phyloP scores from a whole-genome alignment of 2,113 vertebrate species.

The Cyprinodon tularosa region DNA sequence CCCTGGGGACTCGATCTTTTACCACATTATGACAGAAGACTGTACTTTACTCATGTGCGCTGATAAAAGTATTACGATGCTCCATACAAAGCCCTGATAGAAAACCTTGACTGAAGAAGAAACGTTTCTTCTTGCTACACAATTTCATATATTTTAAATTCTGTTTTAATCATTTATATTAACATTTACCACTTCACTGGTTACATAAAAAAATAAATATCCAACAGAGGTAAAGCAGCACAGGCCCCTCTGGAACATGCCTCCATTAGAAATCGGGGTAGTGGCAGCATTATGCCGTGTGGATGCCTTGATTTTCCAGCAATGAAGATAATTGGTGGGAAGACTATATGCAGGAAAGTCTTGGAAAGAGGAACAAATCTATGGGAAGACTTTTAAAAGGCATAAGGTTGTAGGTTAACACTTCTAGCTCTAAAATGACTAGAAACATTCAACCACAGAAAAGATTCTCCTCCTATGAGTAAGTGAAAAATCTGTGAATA shows the following conservation, averaged over 20 bases:
- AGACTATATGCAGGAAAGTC: not conserved
- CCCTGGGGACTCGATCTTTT: not conserved
- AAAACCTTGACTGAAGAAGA: too few species aligned
- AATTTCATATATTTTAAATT: too few species aligned
- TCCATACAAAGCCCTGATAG: not conserved
- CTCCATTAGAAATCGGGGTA: not conserved
- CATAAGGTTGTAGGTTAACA: too few species aligned
- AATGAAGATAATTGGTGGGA: not conserved
- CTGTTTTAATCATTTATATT: too few species aligned
- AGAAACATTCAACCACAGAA: not conserved
- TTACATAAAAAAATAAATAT: not conserved
- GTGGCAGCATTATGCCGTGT: not conserved
- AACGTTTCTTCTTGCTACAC: too few species aligned
- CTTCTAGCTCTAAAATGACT: too few species aligned
- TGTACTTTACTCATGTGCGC: constrained; percentile 6
- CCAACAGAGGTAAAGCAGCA: not conserved
- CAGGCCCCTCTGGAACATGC: not conserved
- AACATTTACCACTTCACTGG: too few species aligned
- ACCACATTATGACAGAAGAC: constrained; percentile 10
- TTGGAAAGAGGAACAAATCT: not conserved
- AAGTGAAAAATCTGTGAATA: not conserved
- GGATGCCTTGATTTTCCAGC: not conserved
- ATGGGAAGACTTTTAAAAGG: not conserved
- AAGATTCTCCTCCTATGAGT: too few species aligned
- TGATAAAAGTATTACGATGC: constrained; percentile 7